Conservation (phyloP, 2,888 invertebrate genomes). For the Taenaris catops region DNA sequence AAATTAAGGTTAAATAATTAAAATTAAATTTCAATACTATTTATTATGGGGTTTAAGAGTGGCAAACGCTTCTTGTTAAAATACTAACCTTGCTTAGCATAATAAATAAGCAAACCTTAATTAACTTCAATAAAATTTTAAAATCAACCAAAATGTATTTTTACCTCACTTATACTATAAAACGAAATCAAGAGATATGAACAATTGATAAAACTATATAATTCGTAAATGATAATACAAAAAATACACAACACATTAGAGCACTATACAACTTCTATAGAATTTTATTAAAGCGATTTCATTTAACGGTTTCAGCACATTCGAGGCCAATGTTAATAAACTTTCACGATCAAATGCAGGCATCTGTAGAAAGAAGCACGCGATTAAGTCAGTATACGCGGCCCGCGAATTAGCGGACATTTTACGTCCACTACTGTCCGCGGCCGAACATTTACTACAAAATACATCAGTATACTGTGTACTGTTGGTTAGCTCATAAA, state of each 20-base stretch:
- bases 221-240: no score
- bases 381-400: slow-evolving; percentile 36
- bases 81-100: no score
- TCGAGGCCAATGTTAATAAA: slow-evolving; percentile 68
- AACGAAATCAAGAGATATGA: no score
- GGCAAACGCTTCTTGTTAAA: no score
- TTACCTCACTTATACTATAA: no score
- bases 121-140: no score
- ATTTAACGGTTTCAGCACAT: slow-evolving; percentile 63
- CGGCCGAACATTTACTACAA: slow-evolving; percentile 55
- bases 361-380: slow-evolving; percentile 51
- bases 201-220: background rate
- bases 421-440: slow-evolving; percentile 57
- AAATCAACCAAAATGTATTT: no score
- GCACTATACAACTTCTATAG: slow-evolving; percentile 6
- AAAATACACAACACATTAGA: no score
- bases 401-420: slow-evolving; percentile 22
- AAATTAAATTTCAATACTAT: no score
- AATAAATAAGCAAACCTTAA: no score
- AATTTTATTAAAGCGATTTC: slow-evolving; percentile 24
- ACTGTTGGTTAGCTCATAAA: slow-evolving; percentile 20
- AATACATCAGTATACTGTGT: slow-evolving; percentile 22
- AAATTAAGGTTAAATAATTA: no score
- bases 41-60: no score
- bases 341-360: slow-evolving; percentile 74